Conservation (phyloP, 1,140 invertebrate genomes). For the Diorhabda sublineata region DNA sequence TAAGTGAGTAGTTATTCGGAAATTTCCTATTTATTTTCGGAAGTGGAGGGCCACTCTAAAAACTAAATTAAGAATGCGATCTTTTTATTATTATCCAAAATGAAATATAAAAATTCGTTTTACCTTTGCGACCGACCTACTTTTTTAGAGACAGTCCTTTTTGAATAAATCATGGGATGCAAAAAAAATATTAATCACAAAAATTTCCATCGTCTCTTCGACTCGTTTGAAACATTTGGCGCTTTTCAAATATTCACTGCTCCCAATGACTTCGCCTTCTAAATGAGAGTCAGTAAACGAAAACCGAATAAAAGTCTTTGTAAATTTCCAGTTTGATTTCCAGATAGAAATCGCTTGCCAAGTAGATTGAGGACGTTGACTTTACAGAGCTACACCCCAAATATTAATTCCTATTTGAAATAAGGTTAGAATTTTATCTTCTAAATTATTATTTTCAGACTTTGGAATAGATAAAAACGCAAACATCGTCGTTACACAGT, state of each 20-base stretch:
- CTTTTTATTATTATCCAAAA: no score
- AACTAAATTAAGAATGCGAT: no score
- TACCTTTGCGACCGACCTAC: background rate
- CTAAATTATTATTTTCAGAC: no score
- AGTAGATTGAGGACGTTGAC: background rate
- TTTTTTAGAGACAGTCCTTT: background rate
- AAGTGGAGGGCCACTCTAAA: no score
- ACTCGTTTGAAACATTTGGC: background rate
- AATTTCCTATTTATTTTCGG: no score
- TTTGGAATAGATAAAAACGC: no score
- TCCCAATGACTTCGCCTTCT: background rate
- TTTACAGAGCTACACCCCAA: background rate
- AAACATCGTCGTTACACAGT: no score
- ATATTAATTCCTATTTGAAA: no score
- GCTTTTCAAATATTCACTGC: background rate
- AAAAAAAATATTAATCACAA: background rate
- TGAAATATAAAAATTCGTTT: no score
- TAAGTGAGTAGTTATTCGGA: no score
- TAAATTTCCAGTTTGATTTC: background rate
- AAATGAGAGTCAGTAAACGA: background rate
- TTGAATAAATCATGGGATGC: background rate
- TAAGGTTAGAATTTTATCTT: no score
- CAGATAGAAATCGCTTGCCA: background rate
- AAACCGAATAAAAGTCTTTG: background rate
- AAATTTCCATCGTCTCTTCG: background rate